Conservation (phyloP, 1,140 invertebrate genomes). For the Tetragonula clypearis region DNA sequence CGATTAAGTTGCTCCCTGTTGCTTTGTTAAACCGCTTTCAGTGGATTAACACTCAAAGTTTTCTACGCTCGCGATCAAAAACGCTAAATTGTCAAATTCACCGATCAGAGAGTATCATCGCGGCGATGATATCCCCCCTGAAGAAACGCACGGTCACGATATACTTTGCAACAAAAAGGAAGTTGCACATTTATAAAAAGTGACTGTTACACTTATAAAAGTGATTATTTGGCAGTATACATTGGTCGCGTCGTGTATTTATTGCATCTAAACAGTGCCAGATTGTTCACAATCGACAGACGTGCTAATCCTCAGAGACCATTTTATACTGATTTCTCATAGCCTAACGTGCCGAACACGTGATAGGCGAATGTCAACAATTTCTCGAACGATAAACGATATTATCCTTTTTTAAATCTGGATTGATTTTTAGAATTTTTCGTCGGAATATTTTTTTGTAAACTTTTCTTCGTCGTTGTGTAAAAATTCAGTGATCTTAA, state of each 20-base stretch:
- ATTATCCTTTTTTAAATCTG: not conserved
- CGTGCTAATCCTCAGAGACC: not conserved
- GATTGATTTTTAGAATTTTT: not conserved
- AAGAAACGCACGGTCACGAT: too few species aligned
- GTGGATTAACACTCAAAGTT: slow-evolving; percentile 18
- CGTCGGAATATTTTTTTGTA: not conserved
- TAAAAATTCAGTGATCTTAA: not conserved
- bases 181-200: too few species aligned
- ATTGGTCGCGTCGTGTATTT: not conserved
- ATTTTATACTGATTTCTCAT: not conserved
- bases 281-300: not conserved
- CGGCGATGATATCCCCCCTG: not conserved
- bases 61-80: not conserved
- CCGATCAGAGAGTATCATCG: too few species aligned
- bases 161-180: too few species aligned
- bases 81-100: not conserved
- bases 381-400: too few species aligned
- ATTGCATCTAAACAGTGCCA: not conserved
- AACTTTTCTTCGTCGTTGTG: not conserved
- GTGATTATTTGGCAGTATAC: slow-evolving; percentile 8
- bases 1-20: slow-evolving; percentile 24
- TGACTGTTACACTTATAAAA: too few species aligned
- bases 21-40: slow-evolving; percentile 12
- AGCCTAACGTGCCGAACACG: not conserved
- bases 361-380: not conserved